A percentile compares a stretch with the other conserved stretches of the same genome.
phyloP scores from a whole-genome alignment of 1,140 invertebrate genomes.

The Orussus abietinus region DNA sequence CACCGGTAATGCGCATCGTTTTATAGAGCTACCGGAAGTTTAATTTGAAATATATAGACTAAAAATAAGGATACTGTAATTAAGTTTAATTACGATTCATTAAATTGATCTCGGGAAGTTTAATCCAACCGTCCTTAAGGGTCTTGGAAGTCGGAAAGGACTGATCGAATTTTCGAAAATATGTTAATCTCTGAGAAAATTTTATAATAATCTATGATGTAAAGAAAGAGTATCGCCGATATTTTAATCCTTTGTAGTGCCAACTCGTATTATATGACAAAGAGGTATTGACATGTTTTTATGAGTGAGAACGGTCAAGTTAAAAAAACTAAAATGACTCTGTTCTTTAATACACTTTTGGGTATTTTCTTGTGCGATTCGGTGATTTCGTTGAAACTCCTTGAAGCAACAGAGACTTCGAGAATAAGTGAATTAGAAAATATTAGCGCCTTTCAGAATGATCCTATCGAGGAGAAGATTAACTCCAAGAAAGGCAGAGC shows the following conservation, averaged over 20 bases:
- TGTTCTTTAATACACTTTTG: background rate
- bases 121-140: too few relatives aligned
- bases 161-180: too few relatives aligned
- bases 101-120: too few relatives aligned
- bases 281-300: background rate
- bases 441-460: background rate
- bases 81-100: too few relatives aligned
- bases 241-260: background rate
- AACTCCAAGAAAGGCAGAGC: background rate
- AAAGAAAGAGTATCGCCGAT: background rate
- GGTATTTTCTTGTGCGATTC: background rate
- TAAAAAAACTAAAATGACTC: background rate
- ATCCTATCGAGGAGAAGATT: background rate
- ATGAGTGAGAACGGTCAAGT: background rate
- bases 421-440: background rate
- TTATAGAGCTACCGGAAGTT: too few relatives aligned
- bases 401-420: too few relatives aligned
- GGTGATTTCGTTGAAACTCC: background rate
- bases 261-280: background rate
- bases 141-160: too few relatives aligned
- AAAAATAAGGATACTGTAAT: too few relatives aligned
- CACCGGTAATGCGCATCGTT: too few relatives aligned
- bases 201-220: background rate
- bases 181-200: background rate
- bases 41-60: too few relatives aligned